Conservation (phyloP, 2,797 vertebrate species). For the Pangasius larnaudii region DNA sequence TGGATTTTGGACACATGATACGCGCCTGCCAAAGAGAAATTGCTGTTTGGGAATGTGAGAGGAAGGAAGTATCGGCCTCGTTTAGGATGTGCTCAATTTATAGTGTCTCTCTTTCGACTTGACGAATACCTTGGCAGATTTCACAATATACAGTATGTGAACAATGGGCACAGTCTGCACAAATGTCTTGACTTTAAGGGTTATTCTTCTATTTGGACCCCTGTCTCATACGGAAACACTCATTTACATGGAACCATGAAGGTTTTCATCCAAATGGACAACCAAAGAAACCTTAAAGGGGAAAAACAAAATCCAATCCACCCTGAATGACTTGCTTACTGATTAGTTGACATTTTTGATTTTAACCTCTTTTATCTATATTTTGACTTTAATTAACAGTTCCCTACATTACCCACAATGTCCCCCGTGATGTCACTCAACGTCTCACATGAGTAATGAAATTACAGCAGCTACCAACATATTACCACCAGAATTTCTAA, state of each 20-base stretch:
- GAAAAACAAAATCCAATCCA: background rate
- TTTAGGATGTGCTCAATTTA: constrained; percentile 38
- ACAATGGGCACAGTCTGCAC: background rate
- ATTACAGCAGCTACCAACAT: background rate
- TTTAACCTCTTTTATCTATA: background rate
- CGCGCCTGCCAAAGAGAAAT: constrained; percentile 32
- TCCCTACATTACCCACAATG: background rate
- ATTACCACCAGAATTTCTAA: background rate
- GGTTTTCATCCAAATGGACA: background rate
- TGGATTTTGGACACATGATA: constrained; percentile 49
- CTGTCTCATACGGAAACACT: background rate
- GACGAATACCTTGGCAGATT: constrained; percentile 14
- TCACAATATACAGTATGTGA: background rate
- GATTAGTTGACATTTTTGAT: background rate
- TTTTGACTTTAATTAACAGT: background rate
- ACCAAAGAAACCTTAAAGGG: background rate
- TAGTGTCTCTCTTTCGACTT: constrained; percentile 32
- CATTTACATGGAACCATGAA: background rate
- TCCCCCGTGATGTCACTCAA: too few species aligned
- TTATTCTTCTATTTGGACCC: background rate
- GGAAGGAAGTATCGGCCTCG: constrained; percentile 49
- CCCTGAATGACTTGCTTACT: background rate
- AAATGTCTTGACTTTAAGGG: background rate
- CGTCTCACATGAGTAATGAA: background rate
- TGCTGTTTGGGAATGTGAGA: constrained; percentile 49